Conservation (phyloP, 2,888 invertebrate species). For the Melipona bicolor region DNA sequence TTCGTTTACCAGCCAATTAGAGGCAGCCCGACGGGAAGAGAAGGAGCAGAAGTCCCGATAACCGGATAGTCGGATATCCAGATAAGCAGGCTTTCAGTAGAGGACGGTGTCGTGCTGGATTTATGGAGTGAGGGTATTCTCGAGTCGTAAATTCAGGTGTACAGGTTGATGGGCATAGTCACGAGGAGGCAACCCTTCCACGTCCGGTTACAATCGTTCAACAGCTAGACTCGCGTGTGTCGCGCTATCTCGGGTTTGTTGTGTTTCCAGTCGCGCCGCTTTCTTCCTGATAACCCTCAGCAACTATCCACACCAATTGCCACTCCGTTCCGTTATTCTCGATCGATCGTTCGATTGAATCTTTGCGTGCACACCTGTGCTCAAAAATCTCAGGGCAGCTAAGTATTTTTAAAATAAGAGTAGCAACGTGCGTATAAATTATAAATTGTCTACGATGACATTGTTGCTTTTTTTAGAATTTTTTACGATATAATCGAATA, state of each 20-base stretch:
- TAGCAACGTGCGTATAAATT: no score
- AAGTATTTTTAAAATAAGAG: no score
- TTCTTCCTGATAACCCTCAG: constrained; percentile 32
- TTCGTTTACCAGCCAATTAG: constrained; percentile 61
- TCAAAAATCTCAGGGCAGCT: no score
- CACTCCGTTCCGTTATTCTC: not conserved
- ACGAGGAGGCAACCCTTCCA: constrained; percentile 61
- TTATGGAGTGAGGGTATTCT: constrained; percentile 63
- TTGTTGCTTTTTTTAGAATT: no score
- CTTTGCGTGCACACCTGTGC: not conserved
- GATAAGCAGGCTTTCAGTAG: constrained; percentile 65
- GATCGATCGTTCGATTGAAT: not conserved
- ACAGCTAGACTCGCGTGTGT: constrained; percentile 51
- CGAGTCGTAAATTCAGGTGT: constrained; percentile 54
- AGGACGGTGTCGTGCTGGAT: constrained; percentile 52
- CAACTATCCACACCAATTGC: constrained; percentile 21
- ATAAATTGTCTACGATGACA: no score
- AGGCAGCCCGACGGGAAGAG: constrained; percentile 41
- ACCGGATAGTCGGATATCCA: constrained; percentile 72
- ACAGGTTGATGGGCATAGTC: constrained; percentile 58
- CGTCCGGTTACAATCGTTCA: constrained; percentile 70
- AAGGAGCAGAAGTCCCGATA: constrained; percentile 56
- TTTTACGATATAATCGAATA: no score
- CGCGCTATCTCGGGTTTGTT: constrained; percentile 40
- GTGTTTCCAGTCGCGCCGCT: constrained; percentile 40